Conservation (phyloP, 2,113 vertebrate species). For the Bufo bufo region DNA sequence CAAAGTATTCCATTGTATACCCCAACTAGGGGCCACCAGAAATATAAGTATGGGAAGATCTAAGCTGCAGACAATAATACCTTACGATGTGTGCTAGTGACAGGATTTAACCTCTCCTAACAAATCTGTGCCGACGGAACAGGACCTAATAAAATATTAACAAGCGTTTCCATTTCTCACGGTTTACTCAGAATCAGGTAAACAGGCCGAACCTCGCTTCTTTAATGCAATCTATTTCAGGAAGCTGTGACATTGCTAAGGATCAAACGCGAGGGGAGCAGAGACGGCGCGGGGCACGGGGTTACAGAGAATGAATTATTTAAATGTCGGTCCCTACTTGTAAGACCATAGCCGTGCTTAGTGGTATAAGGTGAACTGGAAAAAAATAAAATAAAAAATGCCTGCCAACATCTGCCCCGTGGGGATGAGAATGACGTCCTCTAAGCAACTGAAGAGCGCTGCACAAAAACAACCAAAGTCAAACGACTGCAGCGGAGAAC, state of each 20-base stretch:
- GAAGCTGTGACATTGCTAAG: conserved; percentile 27
- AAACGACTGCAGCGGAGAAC: not conserved
- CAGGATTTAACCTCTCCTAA: conserved; percentile 19
- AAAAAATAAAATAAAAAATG: not conserved
- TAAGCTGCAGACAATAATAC: not conserved
- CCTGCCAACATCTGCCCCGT: not conserved
- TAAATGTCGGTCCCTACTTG: conserved; percentile 17
- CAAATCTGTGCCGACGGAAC: not conserved
- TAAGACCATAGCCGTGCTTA: not conserved
- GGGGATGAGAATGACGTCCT: conserved; percentile 28
- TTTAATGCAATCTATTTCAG: conserved; percentile 15
- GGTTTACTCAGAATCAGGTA: conserved; percentile 35
- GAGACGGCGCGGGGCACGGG: not conserved
- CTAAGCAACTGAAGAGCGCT: not conserved
- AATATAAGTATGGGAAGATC: no score
- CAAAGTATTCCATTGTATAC: no score
- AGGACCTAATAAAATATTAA: conserved; percentile 50
- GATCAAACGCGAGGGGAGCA: conserved; percentile 20
- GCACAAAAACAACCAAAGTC: conserved; percentile 30
- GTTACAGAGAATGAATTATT: conserved; percentile 25
- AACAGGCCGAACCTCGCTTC: not conserved
- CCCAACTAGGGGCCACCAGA: no score
- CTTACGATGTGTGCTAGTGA: not conserved
- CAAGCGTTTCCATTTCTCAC: not conserved
- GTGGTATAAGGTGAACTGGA: not conserved